phyloP scores from a whole-genome alignment of 2,797 vertebrate species.

The Gallinago nigripennis region DNA sequence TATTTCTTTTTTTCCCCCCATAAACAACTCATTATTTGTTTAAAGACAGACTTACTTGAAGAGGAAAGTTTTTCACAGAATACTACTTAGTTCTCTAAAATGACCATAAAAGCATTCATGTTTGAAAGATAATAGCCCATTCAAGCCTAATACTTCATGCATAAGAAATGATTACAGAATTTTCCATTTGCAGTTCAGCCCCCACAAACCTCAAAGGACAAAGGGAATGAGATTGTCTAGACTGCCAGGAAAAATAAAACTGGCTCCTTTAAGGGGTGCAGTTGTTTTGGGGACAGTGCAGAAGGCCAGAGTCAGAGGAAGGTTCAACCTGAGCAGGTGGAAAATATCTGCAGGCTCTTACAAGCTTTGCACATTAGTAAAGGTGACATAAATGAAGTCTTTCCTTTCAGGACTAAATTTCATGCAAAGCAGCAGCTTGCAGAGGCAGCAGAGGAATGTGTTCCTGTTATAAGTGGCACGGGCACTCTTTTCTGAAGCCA shows the following conservation, averaged over 20 bases:
- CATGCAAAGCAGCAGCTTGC: not conserved
- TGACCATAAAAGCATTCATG: not conserved
- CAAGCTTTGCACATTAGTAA: not conserved
- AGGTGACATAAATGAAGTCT: not conserved
- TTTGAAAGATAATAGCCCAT: not conserved
- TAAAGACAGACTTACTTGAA: not conserved
- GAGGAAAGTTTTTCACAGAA: not conserved
- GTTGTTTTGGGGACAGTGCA: not conserved
- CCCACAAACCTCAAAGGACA: not conserved
- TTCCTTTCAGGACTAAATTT: not conserved
- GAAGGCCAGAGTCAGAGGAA: not conserved
- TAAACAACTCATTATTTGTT: slow-evolving; percentile 25
- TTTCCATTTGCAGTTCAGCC: not conserved
- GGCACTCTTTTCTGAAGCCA: not conserved
- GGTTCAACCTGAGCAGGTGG: not conserved
- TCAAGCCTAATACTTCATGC: not conserved
- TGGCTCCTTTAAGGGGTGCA: not conserved
- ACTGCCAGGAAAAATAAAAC: not conserved
- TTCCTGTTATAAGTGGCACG: rapidly evolving
- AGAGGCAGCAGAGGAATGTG: not conserved
- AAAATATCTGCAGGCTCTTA: not conserved
- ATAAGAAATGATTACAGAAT: slow-evolving; percentile 4
- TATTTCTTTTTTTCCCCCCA: not conserved
- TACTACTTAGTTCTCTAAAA: not conserved
- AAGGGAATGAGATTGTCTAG: not conserved